Evolutionary conservation across 2,888 invertebrate genomes (phyloP), one percentile per base, ranked within the genome.

Genomic region (Phortica magna): DNA sequence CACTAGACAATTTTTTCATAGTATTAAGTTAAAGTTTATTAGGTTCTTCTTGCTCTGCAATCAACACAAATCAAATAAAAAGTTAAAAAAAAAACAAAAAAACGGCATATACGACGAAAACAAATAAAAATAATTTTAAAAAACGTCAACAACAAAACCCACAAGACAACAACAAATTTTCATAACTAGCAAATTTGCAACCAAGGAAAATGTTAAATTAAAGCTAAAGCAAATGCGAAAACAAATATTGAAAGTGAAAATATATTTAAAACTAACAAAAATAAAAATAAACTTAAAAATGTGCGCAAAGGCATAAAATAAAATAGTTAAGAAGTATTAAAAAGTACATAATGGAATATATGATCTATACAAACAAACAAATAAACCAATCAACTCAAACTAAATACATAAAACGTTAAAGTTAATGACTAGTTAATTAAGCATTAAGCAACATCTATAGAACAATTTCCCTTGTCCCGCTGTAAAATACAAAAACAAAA

Each of bases 1-100:
- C 76, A 83, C 82, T 90, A 90, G 90, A 87, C 89, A 90, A 90
- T 90, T 90, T 91, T 90, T 90, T 91, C 82, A 79, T 90, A 90
- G 87, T 82, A 81, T 85, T 87, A 85, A 88, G 89, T 85, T 61
- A 88, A 19, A 43, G 48, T 19, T 67, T 71, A 71, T 71, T 88
- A 83, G 81, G 81, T 83, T 83, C 79, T 83, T 85, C 88, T 89
- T 88, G 83, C 84, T 83, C 86, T 83, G 83, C 79, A 81, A 81
- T 78, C 74, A 19, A 76, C 77, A 77, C 43, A 73, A 76, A 81
- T 74, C 82, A 81, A 78, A 64, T 79, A 83, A 84, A 72, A 73
- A 31, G 31, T n/a, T 76, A 76, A 76, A 68, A 73, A 79, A 77
- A 75, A 76, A 76, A 70, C 73, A 79, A 78, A 78, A 82, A 73